Percentiles rank a stretch among this genome's conserved stretches.
Conservation (phyloP, 2,797 vertebrate species). For the Morelia viridis region DNA sequence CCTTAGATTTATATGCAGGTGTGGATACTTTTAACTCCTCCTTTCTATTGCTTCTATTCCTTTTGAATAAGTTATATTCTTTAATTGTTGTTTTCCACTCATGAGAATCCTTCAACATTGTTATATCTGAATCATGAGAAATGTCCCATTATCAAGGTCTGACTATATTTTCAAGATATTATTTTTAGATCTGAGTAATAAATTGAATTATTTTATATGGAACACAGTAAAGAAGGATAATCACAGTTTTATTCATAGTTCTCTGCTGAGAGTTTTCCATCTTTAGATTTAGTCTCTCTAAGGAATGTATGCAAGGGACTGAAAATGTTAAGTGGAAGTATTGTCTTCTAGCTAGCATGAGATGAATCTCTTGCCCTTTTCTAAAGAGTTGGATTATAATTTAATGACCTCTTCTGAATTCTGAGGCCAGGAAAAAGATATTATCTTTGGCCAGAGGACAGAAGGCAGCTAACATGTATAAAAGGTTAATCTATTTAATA, state of each 20-base stretch:
- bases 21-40: background rate
- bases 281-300: slow-evolving; percentile 8
- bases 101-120: background rate
- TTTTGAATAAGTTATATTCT: background rate
- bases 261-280: slow-evolving; percentile 6
- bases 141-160: slow-evolving; percentile 6
- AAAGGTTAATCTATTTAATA: slow-evolving; percentile 59
- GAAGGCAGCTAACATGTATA: slow-evolving; percentile 49
- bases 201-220: slow-evolving; percentile 35
- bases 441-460: slow-evolving; percentile 57
- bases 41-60: background rate
- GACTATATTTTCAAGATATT: slow-evolving; percentile 32
- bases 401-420: slow-evolving; percentile 51
- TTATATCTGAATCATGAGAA: background rate
- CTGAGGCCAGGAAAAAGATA: slow-evolving; percentile 49
- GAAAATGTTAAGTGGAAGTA: slow-evolving; percentile 45
- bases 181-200: slow-evolving; percentile 12
- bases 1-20: background rate
- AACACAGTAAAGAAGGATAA: slow-evolving; percentile 9
- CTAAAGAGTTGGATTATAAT: slow-evolving; percentile 45
- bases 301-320: slow-evolving; percentile 38
- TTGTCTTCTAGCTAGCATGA: slow-evolving; percentile 45
- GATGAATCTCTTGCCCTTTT: slow-evolving; percentile 34
- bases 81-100: background rate
- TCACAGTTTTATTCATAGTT: slow-evolving; percentile 23